Base-by-base conservation (phyloP, 2,888 invertebrate species). In the Cepaea hortensis region DNA sequence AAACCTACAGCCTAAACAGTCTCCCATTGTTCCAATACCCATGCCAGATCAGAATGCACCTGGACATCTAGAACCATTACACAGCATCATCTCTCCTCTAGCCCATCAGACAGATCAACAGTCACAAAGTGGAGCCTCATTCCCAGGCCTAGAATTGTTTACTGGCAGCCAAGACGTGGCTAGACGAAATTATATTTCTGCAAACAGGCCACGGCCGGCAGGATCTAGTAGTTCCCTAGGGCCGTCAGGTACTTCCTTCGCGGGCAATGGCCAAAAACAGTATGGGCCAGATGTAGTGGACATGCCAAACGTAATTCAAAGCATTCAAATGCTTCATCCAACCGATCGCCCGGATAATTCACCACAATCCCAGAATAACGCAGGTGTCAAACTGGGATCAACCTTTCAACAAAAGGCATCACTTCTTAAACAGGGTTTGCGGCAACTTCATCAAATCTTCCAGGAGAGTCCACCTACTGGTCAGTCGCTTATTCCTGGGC, bases 321-420 rank as follows among this genome's bases (percentile, higher is more conserved):
- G 61, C 13, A 80, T 55, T 35, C 85, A 73, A 5, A 80, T 85
- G 85, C 80, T 80, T 61, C 85, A 79, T 20, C 80, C 85, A 11
- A 61, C 72, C 4, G 80, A 85, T 13, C 35, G 80, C 35, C 18
- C 61, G 3, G 80, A 72, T 46, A n/a, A 70, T 20, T n/a, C 46
- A 48, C 3, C 23, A 23, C 15, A 48, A n/a, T n/a, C 83, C 7
- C 70, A 48, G 7, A 85, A 79, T 70, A 3, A 61, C 3, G 84
- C 62, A 15, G 48, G 61, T n/a, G 11, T 46, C 55, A 77, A 79
- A 11, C 18, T 61, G 3, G 46, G 50, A 68, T 48, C 68, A 3
- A 62, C n/a, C 23, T 50, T 76, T n/a, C 76, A 76, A 55, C 50
- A 55, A 50, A 76, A 76, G n/a, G 48, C 35, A 4, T 72, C 85